Conservation (phyloP, 1,140 invertebrate genomes). For the Drosophila nigrodunni region DNA sequence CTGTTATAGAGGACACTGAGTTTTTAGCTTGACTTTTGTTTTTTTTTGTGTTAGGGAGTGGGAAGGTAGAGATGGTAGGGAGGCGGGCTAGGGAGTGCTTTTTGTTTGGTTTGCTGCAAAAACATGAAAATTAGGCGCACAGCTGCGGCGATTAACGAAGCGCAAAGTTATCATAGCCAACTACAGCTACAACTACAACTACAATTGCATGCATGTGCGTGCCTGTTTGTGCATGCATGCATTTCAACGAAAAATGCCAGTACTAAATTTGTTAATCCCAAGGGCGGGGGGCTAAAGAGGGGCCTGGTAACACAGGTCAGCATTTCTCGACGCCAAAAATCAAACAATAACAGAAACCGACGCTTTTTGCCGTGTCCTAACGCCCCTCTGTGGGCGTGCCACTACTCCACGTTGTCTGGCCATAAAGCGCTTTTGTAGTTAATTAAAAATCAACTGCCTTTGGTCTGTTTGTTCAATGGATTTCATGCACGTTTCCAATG, state of each 20-base stretch:
- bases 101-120: constrained; percentile 44
- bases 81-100: neutral
- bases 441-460: constrained; percentile 85
- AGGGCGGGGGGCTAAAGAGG: neutral
- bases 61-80: too few species aligned
- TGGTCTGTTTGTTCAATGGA: constrained; percentile 84
- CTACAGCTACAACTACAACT: constrained; percentile 27
- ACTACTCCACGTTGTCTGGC: constrained; percentile 31
- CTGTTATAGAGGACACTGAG: constrained; percentile 10
- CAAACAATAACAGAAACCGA: constrained; percentile 49
- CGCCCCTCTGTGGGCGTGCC: constrained; percentile 2
- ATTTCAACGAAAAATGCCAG: neutral
- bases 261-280: constrained; percentile 41
- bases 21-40: constrained; percentile 40
- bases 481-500: constrained; percentile 80
- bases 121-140: constrained; percentile 59
- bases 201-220: constrained; percentile 5
- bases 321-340: constrained; percentile 46
- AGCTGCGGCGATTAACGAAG: constrained; percentile 80
- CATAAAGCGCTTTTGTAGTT: constrained; percentile 83
- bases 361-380: neutral
- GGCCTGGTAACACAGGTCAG: constrained; percentile 25
- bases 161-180: constrained; percentile 80
- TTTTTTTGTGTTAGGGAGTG: too few species aligned
- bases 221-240: neutral